These are phyloP conservation scores for Phylloscopus whistleri DNA, from an alignment of 2,113 vertebrate species.

Conservation along the genomic window DNA sequence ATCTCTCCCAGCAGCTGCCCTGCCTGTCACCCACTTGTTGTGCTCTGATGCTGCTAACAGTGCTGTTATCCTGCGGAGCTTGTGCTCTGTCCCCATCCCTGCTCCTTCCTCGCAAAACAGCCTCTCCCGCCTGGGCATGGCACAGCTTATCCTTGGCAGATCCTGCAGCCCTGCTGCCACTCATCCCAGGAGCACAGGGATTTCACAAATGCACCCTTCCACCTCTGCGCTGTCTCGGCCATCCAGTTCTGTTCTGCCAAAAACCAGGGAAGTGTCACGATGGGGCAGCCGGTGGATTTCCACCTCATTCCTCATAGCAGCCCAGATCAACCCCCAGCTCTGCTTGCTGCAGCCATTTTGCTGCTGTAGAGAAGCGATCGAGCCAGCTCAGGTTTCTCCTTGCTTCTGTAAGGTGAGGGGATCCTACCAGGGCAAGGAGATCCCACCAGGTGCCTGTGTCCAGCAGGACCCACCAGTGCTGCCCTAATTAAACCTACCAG, in stretches of 20 bases:
- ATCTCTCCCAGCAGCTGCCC: background rate
- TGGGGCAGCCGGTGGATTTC: accelerated
- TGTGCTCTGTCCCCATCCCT: background rate
- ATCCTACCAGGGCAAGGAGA: background rate
- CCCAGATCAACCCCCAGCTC: background rate
- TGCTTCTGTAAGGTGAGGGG: accelerated
- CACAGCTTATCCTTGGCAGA: background rate
- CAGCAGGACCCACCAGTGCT: accelerated
- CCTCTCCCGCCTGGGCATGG: background rate
- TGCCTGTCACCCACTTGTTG: background rate
- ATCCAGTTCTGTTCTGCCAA: accelerated
- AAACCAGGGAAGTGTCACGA: background rate
- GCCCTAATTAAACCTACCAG: background rate
- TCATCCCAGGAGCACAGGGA: background rate
- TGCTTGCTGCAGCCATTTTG: accelerated
- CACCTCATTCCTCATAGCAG: background rate
- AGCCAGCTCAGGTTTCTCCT: background rate
- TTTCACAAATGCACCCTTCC: accelerated
- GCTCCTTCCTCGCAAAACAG: background rate
- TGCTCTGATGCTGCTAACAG: accelerated
- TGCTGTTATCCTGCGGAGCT: background rate
- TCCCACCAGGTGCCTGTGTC: accelerated
- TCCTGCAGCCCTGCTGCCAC: background rate
- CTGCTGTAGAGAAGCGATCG: accelerated
- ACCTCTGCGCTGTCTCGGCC: accelerated